Evolutionary conservation across 2,888 invertebrate genomes (phyloP).

Genomic region (Trissolcus brochymenae): DNA sequence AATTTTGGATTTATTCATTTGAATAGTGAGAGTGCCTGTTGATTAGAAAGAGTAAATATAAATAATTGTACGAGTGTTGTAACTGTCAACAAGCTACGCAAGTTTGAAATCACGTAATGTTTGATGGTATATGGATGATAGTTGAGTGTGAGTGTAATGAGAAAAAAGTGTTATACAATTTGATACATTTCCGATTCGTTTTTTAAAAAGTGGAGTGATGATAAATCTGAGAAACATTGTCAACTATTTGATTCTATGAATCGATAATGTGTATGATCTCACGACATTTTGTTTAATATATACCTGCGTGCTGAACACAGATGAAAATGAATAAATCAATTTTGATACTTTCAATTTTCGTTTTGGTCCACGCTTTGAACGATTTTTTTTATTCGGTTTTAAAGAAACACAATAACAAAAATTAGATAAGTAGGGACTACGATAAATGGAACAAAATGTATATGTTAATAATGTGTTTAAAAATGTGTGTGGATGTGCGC

Average conservation of each 20-base stretch:
- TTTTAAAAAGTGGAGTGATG: neutral
- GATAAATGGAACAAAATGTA: constrained; percentile 22
- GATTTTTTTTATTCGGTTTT: constrained; percentile 3
- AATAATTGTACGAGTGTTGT: constrained; percentile 5
- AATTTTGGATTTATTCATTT: constrained; percentile 12
- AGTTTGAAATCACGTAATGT: constrained; percentile 9
- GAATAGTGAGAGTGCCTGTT: constrained; percentile 36
- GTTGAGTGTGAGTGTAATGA: neutral
- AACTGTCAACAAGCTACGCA: neutral
- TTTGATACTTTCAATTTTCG: neutral
- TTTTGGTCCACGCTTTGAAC: neutral
- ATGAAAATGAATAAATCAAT: neutral
- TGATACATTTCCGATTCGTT: neutral
- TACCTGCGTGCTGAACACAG: neutral
- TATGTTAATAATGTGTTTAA: constrained; percentile 28
- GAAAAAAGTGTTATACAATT: neutral
- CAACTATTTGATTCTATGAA: neutral
- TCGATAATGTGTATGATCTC: neutral
- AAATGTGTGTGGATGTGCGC: constrained; percentile 8
- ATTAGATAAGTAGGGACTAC: constrained; percentile 28
- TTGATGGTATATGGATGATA: constrained; percentile 12
- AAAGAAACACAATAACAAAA: constrained; percentile 14
- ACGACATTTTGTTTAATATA: neutral
- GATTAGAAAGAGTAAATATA: constrained; percentile 27
- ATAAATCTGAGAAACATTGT: neutral